Conservation (phyloP, 2,797 vertebrate species). For the Paratrypauchen microcephalus region DNA sequence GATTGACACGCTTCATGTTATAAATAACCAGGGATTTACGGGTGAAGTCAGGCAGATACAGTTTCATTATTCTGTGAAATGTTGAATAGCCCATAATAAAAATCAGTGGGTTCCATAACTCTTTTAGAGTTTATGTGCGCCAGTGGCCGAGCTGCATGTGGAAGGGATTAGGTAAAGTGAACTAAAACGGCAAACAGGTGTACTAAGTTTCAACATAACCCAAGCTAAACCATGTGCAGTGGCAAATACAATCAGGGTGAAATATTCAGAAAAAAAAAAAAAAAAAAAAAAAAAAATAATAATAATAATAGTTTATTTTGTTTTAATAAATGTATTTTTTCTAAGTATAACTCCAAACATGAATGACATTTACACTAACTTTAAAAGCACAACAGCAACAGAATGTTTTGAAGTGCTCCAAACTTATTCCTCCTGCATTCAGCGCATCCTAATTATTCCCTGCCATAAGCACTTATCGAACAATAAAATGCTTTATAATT, state of each 20-base stretch:
- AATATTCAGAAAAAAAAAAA: not conserved
- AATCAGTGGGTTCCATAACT: constrained; percentile 13
- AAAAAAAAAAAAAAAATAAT: no score
- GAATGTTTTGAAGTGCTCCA: no score
- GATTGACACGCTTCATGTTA: constrained; percentile 21
- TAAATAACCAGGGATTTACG: constrained; percentile 52
- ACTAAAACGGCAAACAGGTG: constrained; percentile 10
- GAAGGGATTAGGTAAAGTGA: constrained; percentile 15
- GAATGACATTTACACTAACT: no score
- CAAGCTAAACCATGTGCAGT: constrained; percentile 27
- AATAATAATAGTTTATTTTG: not conserved
- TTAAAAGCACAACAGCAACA: no score
- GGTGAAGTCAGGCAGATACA: constrained; percentile 29
- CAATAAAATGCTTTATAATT: no score
- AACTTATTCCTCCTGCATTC: no score
- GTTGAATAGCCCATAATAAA: constrained; percentile 29
- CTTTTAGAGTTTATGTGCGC: constrained; percentile 16
- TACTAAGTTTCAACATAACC: constrained; percentile 10
- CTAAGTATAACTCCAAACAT: no score
- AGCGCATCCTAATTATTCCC: no score
- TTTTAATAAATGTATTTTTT: not conserved
- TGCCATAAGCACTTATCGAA: no score
- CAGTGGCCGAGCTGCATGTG: not conserved
- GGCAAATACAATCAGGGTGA: constrained; percentile 36
- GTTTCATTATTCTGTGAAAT: constrained; percentile 34